phyloP scores from a whole-genome alignment of 2,888 invertebrate species.

The Nomada ruficornis region DNA sequence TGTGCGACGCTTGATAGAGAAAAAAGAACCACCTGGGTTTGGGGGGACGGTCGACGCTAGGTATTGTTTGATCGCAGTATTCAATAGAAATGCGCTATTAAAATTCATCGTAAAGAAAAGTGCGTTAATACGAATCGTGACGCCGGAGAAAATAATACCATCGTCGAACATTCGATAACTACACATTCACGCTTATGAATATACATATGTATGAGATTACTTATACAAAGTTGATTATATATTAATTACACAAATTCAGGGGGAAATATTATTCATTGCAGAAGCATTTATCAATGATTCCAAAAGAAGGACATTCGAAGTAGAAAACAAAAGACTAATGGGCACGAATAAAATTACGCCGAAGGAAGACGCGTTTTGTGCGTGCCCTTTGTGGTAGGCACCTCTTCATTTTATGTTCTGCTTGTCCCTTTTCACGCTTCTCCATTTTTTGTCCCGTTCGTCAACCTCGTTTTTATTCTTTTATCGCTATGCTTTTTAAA shows the following conservation, averaged over 20 bases:
- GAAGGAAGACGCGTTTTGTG: conserved; percentile 1
- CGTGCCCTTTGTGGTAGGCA: not conserved
- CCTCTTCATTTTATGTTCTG: not conserved
- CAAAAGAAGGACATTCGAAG: not conserved
- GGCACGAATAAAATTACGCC: not conserved
- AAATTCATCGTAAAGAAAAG: not conserved
- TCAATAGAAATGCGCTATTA: conserved; percentile 6
- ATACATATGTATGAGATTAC: too few relatives aligned
- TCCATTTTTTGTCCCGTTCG: not conserved
- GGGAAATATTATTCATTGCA: not conserved
- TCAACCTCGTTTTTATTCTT: not conserved
- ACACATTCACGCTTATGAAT: too few relatives aligned
- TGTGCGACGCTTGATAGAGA: not conserved
- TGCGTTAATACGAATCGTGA: not conserved
- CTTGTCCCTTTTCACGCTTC: not conserved
- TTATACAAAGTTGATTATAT: too few relatives aligned
- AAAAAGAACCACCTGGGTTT: not conserved
- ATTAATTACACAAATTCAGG: not conserved
- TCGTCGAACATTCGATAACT: too few relatives aligned
- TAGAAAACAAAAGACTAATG: not conserved
- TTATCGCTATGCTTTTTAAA: not conserved
- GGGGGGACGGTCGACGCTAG: not conserved
- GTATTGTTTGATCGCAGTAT: not conserved
- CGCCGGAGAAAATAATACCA: too few relatives aligned
- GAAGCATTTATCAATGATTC: not conserved